phyloP scores from a whole-genome alignment of 2,797 vertebrate species.

The Enteromius paludinosus region DNA sequence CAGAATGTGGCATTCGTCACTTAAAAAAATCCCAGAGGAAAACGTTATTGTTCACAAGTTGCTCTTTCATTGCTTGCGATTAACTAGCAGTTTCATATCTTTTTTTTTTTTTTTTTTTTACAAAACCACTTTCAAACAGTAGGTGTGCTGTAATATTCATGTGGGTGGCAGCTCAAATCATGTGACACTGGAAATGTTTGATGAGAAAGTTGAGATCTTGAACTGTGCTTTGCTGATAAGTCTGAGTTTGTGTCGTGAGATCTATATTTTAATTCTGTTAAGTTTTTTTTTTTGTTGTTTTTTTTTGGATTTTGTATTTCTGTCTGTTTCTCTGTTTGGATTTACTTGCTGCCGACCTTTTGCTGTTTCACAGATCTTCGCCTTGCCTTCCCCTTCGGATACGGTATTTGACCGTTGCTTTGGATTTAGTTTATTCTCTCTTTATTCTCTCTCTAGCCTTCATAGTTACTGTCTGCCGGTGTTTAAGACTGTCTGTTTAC shows the following conservation, averaged over 20 bases:
- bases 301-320: too few relatives aligned
- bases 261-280: neutral
- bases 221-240: neutral
- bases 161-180: neutral
- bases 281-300: neutral
- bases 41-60: neutral
- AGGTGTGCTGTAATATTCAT: neutral
- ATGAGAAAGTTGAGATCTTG: neutral
- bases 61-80: neutral
- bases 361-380: too few relatives aligned
- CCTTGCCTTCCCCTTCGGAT: too few relatives aligned
- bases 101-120: neutral
- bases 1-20: neutral
- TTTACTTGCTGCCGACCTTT: too few relatives aligned
- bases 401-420: too few relatives aligned
- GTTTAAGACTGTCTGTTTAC: too few relatives aligned
- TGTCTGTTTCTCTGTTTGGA: too few relatives aligned
- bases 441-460: too few relatives aligned
- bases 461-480: too few relatives aligned
- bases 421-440: too few relatives aligned
- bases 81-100: neutral
- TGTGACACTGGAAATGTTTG: neutral
- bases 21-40: slow-evolving; percentile 5
- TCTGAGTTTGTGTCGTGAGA: neutral
- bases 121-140: neutral